Percentiles rank a stretch among this genome's conserved stretches.
Conservation (phyloP, 1,140 invertebrate species). For the Schlechtendalia chinensis region DNA sequence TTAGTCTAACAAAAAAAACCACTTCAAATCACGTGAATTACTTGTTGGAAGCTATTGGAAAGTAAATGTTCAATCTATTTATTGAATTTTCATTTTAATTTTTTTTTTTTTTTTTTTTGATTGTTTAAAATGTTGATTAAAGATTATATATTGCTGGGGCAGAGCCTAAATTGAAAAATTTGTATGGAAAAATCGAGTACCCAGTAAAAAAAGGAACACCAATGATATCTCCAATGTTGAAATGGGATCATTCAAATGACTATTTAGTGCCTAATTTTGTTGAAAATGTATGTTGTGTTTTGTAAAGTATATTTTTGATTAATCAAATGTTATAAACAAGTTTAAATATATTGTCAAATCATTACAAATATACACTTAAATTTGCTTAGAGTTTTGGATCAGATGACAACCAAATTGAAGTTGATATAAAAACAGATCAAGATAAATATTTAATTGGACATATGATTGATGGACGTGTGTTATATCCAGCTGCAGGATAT, state of each 20-base stretch:
- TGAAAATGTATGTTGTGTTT: neutral
- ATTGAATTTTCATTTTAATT: no score
- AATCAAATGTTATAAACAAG: no score
- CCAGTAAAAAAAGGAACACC: constrained; percentile 74
- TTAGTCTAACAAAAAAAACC: constrained; percentile 75
- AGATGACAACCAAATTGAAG: constrained; percentile 15
- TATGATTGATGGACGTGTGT: constrained; percentile 84
- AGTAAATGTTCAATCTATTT: constrained; percentile 55
- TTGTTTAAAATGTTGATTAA: constrained; percentile 49
- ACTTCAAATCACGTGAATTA: constrained; percentile 70
- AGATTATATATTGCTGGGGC: constrained; percentile 69
- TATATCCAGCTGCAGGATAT: constrained; percentile 96
- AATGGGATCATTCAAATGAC: constrained; percentile 63
- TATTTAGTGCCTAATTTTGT: constrained; percentile 26
- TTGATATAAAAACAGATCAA: constrained; percentile 54
- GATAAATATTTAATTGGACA: constrained; percentile 81
- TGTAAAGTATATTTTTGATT: neutral
- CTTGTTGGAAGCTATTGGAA: constrained; percentile 72
- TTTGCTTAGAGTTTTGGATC: constrained; percentile 23
- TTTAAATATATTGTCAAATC: no score
- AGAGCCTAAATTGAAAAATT: constrained; percentile 61
- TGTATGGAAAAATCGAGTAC: constrained; percentile 66
- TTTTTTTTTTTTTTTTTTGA: neutral
- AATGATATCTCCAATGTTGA: constrained; percentile 68
- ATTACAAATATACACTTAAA: no score